Conservation (phyloP, 2,888 invertebrate species). For the Chrysomela aeneicollis region DNA sequence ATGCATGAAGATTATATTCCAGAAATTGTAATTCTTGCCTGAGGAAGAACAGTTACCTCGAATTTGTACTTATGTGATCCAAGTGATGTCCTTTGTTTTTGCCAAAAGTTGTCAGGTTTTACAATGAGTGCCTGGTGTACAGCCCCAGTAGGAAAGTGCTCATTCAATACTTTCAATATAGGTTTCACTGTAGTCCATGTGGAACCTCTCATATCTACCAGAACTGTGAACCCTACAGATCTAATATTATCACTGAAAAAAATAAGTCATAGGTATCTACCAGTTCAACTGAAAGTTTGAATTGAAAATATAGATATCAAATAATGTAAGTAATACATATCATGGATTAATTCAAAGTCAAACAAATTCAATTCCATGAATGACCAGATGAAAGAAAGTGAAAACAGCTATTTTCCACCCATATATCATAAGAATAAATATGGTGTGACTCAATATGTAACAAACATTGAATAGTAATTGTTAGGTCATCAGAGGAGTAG, state of each 20-base stretch:
- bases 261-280: neutral
- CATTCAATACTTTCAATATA: constrained; percentile 95
- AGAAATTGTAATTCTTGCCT: no score
- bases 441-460: no score
- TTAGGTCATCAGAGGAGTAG: no score
- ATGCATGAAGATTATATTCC: no score
- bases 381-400: no score
- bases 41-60: constrained; percentile 87
- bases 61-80: constrained; percentile 99
- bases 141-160: constrained; percentile 89
- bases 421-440: no score
- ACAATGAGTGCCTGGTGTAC: constrained; percentile 96
- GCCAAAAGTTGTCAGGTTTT: constrained; percentile 99
- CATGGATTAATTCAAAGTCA: no score
- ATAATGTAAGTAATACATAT: no score
- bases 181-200: constrained; percentile 98
- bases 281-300: neutral
- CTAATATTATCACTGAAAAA: constrained; percentile 82
- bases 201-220: constrained; percentile 97
- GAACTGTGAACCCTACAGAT: constrained; percentile 91
- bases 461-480: no score
- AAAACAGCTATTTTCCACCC: no score
- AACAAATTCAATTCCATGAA: no score
- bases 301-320: no score
- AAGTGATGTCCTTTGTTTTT: constrained; percentile 96